Percentiles rank a stretch among this genome's conserved stretches.
phyloP scores from a whole-genome alignment of 2,888 invertebrate species.

The Ptychoptera contaminata region DNA sequence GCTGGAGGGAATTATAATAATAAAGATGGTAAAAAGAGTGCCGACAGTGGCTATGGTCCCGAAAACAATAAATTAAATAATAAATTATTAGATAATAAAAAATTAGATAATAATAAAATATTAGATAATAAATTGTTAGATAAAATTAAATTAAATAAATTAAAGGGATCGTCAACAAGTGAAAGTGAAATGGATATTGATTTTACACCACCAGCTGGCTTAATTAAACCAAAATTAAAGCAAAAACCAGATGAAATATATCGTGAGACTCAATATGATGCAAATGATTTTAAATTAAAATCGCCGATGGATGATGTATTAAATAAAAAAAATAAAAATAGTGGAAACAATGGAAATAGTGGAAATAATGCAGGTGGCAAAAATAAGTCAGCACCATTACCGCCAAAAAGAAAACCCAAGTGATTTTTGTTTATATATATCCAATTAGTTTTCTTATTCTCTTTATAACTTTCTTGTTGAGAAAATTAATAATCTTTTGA shows the following conservation, averaged over 20 bases:
- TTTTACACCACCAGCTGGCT: constrained; percentile 53
- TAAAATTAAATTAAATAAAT: not conserved
- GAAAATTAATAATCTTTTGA: too few relatives aligned
- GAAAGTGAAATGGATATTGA: constrained; percentile 54
- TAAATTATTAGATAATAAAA: not conserved
- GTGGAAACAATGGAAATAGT: not conserved
- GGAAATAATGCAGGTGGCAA: not conserved
- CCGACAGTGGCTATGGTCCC: not conserved
- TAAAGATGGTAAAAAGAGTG: not conserved
- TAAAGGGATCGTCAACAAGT: constrained; percentile 10
- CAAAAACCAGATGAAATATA: constrained; percentile 34
- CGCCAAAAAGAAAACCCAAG: too few relatives aligned
- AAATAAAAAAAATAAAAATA: not conserved
- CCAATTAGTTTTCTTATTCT: too few relatives aligned
- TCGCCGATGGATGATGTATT: not conserved
- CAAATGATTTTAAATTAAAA: constrained; percentile 32
- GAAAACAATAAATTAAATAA: not conserved
- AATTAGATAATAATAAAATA: not conserved
- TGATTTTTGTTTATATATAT: too few relatives aligned
- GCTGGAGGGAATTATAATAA: not conserved
- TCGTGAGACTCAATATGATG: constrained; percentile 44
- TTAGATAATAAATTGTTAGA: not conserved
- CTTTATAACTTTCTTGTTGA: too few relatives aligned
- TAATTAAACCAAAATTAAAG: constrained; percentile 42
- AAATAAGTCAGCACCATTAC: not conserved